Percentiles rank a stretch among this genome's conserved stretches.
Conservation (phyloP, 2,888 invertebrate genomes). For the Perithous albicinctus region DNA sequence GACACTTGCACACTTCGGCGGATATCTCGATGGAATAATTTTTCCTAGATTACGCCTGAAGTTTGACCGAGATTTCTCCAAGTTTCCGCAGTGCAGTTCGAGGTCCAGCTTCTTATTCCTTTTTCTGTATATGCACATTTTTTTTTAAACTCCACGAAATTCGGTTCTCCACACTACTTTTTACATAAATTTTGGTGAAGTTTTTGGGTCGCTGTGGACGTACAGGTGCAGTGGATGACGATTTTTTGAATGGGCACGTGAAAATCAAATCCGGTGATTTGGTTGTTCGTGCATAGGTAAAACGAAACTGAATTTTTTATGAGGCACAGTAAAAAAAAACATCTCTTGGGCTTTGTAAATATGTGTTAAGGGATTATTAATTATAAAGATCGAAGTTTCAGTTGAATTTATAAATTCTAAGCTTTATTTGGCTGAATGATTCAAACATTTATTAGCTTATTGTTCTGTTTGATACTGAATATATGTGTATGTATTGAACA, state of each 20-base stretch:
- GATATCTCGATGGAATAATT: conserved; percentile 48
- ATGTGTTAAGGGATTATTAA: too few relatives aligned
- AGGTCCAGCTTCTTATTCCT: not conserved
- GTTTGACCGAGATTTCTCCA: conserved; percentile 42
- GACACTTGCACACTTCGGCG: not conserved
- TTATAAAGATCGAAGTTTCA: too few relatives aligned
- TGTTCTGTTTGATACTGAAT: too few relatives aligned
- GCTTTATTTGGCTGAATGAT: too few relatives aligned
- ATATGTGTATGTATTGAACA: too few relatives aligned
- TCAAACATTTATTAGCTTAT: too few relatives aligned
- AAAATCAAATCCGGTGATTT: too few relatives aligned
- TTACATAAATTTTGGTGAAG: not conserved
- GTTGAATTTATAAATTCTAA: too few relatives aligned
- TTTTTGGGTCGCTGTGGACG: not conserved
- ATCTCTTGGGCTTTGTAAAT: too few relatives aligned
- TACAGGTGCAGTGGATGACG: not conserved
- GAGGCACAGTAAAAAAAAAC: too few relatives aligned
- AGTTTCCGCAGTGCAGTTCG: not conserved
- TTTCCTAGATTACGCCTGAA: conserved; percentile 17
- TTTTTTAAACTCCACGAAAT: not conserved
- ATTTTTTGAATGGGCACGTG: not conserved
- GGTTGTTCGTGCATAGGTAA: too few relatives aligned
- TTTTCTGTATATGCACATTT: conserved; percentile 8
- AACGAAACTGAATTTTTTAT: too few relatives aligned
- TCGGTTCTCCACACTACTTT: not conserved